Conservation (phyloP, 2,113 vertebrate genomes). For the Megaptera novaeangliae region DNA sequence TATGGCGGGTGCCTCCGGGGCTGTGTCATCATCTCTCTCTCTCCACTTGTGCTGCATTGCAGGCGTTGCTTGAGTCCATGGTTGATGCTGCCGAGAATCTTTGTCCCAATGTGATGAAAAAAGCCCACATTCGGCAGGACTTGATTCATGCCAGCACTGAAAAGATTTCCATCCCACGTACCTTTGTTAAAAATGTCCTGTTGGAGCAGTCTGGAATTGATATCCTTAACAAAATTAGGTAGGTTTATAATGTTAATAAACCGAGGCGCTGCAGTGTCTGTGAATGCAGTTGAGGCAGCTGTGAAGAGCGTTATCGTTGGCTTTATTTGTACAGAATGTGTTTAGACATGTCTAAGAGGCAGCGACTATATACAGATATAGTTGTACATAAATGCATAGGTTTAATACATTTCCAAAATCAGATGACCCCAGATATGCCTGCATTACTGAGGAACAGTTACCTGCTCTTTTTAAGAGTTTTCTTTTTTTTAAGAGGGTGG, state of each 20-base stretch:
- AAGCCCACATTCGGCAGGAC: conserved; percentile 88
- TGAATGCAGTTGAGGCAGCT: not conserved
- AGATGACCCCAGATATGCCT: not conserved
- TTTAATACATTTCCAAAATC: not conserved
- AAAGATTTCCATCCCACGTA: conserved; percentile 92
- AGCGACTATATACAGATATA: not conserved
- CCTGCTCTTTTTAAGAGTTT: not conserved
- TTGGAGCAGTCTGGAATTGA: conserved; percentile 96
- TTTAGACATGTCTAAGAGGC: not conserved
- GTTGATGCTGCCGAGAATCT: conserved; percentile 91
- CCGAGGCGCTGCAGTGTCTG: not conserved
- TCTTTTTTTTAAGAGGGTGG: not conserved
- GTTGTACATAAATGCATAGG: not conserved
- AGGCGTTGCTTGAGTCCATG: conserved; percentile 94
- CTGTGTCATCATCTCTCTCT: not conserved
- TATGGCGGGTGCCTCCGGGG: rapidly evolving
- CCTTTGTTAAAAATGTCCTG: conserved; percentile 95
- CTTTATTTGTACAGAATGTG: not conserved
- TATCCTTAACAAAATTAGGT: conserved; percentile 99
- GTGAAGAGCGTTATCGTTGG: not conserved
- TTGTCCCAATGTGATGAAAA: conserved; percentile 95
- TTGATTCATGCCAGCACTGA: conserved; percentile 91
- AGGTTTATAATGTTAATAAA: not conserved
- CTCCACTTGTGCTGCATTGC: not conserved
- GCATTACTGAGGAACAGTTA: not conserved